phyloP scores from a whole-genome alignment of 2,888 invertebrate genomes.

The Limnephilus rhombicus region DNA sequence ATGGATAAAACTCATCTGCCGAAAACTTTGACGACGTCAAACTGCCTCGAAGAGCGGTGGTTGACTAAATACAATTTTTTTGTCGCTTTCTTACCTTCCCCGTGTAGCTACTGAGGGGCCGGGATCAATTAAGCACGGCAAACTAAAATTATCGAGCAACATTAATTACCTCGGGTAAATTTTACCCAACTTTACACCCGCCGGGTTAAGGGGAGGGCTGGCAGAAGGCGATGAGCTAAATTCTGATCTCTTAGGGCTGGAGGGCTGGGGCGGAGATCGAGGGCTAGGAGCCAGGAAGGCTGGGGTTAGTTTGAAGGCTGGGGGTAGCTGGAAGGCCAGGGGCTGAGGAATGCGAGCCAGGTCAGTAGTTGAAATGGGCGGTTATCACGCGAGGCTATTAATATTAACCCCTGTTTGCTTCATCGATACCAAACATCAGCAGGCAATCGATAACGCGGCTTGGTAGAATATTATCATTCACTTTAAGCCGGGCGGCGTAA shows the following conservation, averaged over 20 bases:
- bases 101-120: too few species aligned
- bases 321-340: not conserved
- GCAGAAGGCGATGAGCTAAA: conserved; percentile 35
- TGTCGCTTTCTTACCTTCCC: too few species aligned
- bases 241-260: conserved; percentile 31
- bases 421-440: conserved; percentile 30
- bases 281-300: not conserved
- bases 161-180: too few species aligned
- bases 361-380: conserved; percentile 41
- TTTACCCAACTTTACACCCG: too few species aligned
- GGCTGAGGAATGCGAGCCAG: conserved; percentile 5
- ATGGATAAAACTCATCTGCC: too few species aligned
- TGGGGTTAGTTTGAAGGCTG: not conserved
- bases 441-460: conserved; percentile 32
- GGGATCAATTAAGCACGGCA: too few species aligned
- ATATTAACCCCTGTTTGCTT: conserved; percentile 38
- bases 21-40: too few species aligned
- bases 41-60: too few species aligned
- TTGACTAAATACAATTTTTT: too few species aligned
- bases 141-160: too few species aligned
- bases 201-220: not conserved
- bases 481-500: not conserved
- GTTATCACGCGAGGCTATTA: conserved; percentile 47
- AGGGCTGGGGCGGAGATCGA: conserved; percentile 11
- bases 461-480: not conserved